Base-by-base conservation (phyloP, 2,797 vertebrate genomes). In the Denticeps clupeoides region DNA sequence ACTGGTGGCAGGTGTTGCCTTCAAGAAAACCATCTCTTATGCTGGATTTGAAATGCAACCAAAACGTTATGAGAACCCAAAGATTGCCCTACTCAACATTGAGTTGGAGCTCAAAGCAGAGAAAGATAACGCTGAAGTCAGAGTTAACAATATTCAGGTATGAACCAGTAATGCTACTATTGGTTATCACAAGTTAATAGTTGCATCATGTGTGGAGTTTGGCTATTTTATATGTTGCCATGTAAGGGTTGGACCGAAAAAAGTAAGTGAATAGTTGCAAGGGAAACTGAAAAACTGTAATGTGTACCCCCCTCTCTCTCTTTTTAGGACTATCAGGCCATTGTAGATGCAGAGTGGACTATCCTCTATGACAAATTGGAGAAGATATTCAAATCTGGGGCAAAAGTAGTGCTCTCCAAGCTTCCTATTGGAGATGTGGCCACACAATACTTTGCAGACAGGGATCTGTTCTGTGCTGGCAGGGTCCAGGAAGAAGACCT, bases 31-130 rank as follows among this genome's bases (percentile, higher is more conserved):
- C 0, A 98, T 99, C 67, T 98, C 93, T 18, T 98, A 98, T 0
- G 95, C 94, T 1, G 95, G 95, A 0, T 98, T 98, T 65, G 95
- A 99, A 75, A 98, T 99, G 95, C 95, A 99, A 65, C 91, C 91
- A 41, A 99, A 99, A 68, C 82, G 83, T 41, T 99, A 99, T 3
- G 75, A 85, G 5, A 77, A 78, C 2, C 94, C 84, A 35, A 91
- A 69, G 69, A 97, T 98, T 0, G 90, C 95, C 4, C 67, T 97
- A 63, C 85, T 99, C 48, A 99, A 98, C 0, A 80, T 99, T 26
- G 95, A 99, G 72, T 82, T 99, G 32, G 95, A 97, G 70, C 83
- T 99, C 44, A 99, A 97, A 68, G 94, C 95, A 0, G 95, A 99
- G 79, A 96, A 92, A 66, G 93, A 99, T 47, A 99, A 98, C 0